phyloP scores from a whole-genome alignment of 1,140 invertebrate species.

The Anagrus nilaparvatae region DNA sequence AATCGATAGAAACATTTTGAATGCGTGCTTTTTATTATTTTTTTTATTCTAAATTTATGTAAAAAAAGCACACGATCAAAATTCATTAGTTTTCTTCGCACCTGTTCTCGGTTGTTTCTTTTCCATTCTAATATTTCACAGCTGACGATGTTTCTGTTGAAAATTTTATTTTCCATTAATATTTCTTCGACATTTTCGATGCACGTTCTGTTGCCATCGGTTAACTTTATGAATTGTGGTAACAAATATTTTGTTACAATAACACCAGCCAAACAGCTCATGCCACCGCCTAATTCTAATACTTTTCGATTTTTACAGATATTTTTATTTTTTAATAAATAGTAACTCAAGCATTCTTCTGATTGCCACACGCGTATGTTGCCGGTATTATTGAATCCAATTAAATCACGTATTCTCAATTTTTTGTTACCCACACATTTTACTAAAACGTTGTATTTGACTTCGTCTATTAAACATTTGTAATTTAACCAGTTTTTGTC shows the following conservation, averaged over 20 bases:
- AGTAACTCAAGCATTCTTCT: conserved; percentile 72
- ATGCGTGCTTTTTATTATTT: not conserved
- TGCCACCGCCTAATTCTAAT: conserved; percentile 74
- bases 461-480: too few relatives aligned
- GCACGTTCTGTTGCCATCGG: conserved; percentile 69
- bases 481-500: too few relatives aligned
- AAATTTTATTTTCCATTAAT: too few relatives aligned
- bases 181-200: conserved; percentile 69
- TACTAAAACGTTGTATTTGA: too few relatives aligned
- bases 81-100: too few relatives aligned
- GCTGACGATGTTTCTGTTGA: too few relatives aligned
- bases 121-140: conserved; percentile 40
- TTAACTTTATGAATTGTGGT: conserved; percentile 51
- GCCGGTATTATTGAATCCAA: conserved; percentile 86
- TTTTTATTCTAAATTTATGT: too few relatives aligned
- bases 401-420: too few relatives aligned
- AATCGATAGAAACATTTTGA: not conserved
- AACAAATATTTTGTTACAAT: conserved; percentile 58
- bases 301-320: conserved; percentile 58
- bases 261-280: conserved; percentile 74
- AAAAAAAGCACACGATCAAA: too few relatives aligned
- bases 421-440: too few relatives aligned
- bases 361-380: conserved; percentile 86
- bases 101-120: too few relatives aligned
- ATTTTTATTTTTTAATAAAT: conserved; percentile 52